Evolutionary conservation across 2,797 vertebrate species (phyloP).

Genomic region (Coracias cyanogaster): DNA sequence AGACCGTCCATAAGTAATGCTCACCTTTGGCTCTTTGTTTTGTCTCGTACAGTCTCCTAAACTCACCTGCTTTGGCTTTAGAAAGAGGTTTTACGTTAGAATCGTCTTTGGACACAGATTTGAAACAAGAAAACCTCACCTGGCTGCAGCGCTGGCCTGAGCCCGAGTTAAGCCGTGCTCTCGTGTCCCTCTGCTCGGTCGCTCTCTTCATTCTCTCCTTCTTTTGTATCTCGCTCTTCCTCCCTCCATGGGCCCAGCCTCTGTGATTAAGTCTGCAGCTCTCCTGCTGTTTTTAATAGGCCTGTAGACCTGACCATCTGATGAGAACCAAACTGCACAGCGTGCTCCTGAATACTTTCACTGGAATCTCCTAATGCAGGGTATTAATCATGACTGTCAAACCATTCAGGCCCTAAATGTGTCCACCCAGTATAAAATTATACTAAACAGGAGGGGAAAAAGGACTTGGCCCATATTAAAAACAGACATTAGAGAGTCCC

Average conservation of each 20-base stretch:
- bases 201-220: conserved; percentile 46
- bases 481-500: conserved; percentile 54
- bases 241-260: conserved; percentile 74
- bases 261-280: conserved; percentile 86
- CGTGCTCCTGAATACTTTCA: conserved; percentile 79
- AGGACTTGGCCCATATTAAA: conserved; percentile 61
- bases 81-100: not conserved
- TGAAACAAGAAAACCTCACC: not conserved
- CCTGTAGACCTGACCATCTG: conserved; percentile 80
- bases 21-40: not conserved
- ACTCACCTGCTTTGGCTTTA: not conserved
- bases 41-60: rapidly evolving
- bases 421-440: conserved; percentile 82
- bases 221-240: conserved; percentile 62
- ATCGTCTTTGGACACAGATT: not conserved
- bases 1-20: rapidly evolving
- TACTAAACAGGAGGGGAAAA: conserved; percentile 59
- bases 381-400: conserved; percentile 90
- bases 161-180: not conserved
- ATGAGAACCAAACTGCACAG: conserved; percentile 83
- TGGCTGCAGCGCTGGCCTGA: rapidly evolving
- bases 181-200: not conserved
- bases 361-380: conserved; percentile 89
- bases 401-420: conserved; percentile 81
- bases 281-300: conserved; percentile 87